Evolutionary conservation across 2,113 vertebrate species (phyloP).

Genomic region (Petrocephalus zakoni): DNA sequence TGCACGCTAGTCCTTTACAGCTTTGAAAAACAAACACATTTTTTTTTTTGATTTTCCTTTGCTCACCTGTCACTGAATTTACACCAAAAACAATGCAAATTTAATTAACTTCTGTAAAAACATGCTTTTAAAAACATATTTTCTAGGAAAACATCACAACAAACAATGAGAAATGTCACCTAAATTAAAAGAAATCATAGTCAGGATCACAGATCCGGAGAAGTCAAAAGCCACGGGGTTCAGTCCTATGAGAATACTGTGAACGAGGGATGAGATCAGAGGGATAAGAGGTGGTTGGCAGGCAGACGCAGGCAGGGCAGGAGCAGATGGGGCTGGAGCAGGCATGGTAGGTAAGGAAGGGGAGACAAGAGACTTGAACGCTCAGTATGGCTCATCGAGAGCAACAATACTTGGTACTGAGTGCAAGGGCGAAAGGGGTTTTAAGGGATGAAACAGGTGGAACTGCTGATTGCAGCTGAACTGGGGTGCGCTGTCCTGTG

Average conservation of each 20-base stretch:
- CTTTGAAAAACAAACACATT: background rate
- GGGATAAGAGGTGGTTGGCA: too few species aligned
- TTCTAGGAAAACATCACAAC: background rate
- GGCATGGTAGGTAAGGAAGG: too few species aligned
- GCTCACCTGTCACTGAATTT: background rate
- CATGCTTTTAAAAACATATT: background rate
- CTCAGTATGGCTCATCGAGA: too few species aligned
- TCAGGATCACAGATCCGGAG: background rate
- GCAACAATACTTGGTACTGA: too few species aligned
- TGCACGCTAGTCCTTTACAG: background rate
- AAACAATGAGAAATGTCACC: background rate
- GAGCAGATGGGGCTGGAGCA: too few species aligned
- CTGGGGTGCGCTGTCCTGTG: too few species aligned
- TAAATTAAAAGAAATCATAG: background rate
- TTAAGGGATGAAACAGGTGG: too few species aligned
- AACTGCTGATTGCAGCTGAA: too few species aligned
- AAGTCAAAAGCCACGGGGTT: background rate
- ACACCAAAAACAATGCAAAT: background rate
- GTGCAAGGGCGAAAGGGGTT: too few species aligned
- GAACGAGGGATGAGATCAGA: background rate
- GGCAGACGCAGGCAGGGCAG: too few species aligned
- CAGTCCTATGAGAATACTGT: background rate
- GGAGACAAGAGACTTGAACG: too few species aligned
- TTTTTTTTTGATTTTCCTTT: background rate
- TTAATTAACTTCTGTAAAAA: background rate